These are phyloP conservation scores for Plebejus melissa DNA, from an alignment of 2,888 invertebrate species.

Conservation along the genomic window DNA sequence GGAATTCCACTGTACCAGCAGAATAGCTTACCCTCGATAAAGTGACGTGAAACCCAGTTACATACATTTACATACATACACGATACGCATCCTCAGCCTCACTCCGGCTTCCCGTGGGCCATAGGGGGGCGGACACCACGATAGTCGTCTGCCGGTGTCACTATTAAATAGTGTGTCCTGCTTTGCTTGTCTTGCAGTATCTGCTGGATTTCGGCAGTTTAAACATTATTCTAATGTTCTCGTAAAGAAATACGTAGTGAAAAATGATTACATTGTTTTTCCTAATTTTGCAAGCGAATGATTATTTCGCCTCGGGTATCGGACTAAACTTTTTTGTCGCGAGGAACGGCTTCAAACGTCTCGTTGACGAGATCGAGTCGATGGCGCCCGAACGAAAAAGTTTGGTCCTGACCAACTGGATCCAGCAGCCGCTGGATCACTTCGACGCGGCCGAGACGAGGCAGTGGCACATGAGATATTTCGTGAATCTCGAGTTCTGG, in stretches of 20 bases:
- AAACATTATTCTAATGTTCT: background rate
- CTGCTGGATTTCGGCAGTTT: background rate
- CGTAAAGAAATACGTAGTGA: background rate
- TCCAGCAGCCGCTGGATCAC: slow-evolving; percentile 60
- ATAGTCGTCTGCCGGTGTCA: background rate
- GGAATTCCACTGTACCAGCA: slow-evolving; percentile 10
- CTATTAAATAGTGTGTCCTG: background rate
- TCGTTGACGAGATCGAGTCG: slow-evolving; percentile 45
- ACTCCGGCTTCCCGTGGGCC: background rate
- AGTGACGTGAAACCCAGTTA: slow-evolving; percentile 13
- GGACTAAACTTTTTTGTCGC: slow-evolving; percentile 44
- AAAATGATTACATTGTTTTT: background rate
- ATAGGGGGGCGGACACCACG: background rate
- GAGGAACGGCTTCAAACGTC: slow-evolving; percentile 43
- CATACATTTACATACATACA: slow-evolving; percentile 13
- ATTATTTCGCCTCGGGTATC: slow-evolving; percentile 36
- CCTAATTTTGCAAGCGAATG: slow-evolving; percentile 29
- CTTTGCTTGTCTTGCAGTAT: background rate
- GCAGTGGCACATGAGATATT: slow-evolving; percentile 63
- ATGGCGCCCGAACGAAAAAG: slow-evolving; percentile 34
- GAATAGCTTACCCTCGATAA: slow-evolving; percentile 11
- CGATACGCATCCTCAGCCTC: background rate
- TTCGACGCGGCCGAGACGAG: slow-evolving; percentile 51
- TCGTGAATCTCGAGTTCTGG: slow-evolving; percentile 55
- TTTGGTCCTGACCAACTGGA: slow-evolving; percentile 48